These are phyloP conservation scores for Hylia prasina DNA, from an alignment of 2,113 vertebrate species.

Conservation along the genomic window DNA sequence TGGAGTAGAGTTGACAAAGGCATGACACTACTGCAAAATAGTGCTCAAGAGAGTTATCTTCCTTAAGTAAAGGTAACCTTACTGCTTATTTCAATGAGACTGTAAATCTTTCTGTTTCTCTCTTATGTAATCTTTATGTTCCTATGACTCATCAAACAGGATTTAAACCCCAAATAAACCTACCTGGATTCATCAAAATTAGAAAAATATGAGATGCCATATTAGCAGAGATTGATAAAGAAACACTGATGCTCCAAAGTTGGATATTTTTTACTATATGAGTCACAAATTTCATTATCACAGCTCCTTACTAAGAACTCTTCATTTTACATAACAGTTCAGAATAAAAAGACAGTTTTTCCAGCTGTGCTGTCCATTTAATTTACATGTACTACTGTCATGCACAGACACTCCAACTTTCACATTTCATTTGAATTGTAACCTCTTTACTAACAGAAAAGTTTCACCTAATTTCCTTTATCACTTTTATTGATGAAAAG, in stretches of 20 bases:
- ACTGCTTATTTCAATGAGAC: background rate
- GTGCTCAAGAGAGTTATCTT: background rate
- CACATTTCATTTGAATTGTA: background rate
- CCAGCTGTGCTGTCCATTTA: background rate
- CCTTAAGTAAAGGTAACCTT: background rate
- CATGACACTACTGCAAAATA: background rate
- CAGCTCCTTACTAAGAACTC: background rate
- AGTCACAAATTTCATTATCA: background rate
- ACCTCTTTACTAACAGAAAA: background rate
- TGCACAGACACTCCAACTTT: background rate
- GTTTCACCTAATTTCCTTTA: background rate
- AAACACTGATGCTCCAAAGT: background rate
- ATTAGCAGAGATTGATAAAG: background rate
- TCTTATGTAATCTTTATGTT: background rate
- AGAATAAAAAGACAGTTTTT: background rate
- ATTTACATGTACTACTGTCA: background rate
- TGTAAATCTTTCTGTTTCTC: background rate
- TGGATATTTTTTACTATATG: background rate
- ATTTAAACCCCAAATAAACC: background rate
- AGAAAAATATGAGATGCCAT: background rate
- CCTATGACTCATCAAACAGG: background rate
- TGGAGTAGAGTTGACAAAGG: background rate
- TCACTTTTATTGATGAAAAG: background rate
- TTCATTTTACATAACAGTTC: background rate
- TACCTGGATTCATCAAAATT: background rate